Percentiles rank a stretch among this genome's conserved stretches.
Evolutionary conservation across 2,888 invertebrate genomes (phyloP).

Genomic region (Flexamia atlantica): DNA sequence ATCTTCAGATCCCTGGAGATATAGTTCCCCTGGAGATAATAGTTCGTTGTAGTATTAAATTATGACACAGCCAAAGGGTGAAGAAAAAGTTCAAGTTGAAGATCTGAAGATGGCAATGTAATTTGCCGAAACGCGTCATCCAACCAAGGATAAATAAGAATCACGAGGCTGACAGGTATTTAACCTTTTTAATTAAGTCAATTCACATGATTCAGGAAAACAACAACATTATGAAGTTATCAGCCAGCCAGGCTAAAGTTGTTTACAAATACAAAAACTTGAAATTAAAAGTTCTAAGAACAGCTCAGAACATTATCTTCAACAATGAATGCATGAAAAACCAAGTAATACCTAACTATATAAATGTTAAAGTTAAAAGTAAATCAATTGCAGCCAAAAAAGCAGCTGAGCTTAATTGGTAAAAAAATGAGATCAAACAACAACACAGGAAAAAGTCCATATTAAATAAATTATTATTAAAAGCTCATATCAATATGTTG

Average conservation of each 20-base stretch:
- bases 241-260: slow-evolving; percentile 21
- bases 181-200: neutral
- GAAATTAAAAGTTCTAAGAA: neutral
- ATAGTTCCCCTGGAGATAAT: too few species aligned
- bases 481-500: neutral
- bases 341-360: slow-evolving; percentile 35
- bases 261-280: slow-evolving; percentile 30
- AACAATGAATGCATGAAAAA: slow-evolving; percentile 1
- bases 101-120: too few species aligned
- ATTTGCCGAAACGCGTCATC: too few species aligned
- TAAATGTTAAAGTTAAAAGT: neutral
- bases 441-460: neutral
- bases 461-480: slow-evolving; percentile 1
- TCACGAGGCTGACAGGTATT: neutral
- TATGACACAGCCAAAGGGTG: too few species aligned
- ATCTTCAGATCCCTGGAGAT: too few species aligned
- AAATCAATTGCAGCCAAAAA: slow-evolving; percentile 28
- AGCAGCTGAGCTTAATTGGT: slow-evolving; percentile 7
- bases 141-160: too few species aligned
- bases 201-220: neutral
- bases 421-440: slow-evolving; percentile 26
- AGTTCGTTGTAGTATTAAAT: too few species aligned
- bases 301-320: slow-evolving; percentile 12
- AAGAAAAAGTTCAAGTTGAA: too few species aligned
- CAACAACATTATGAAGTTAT: slow-evolving; percentile 1